A percentile compares a stretch with the other conserved stretches of the same genome.
Evolutionary conservation across 1,140 invertebrate species (phyloP).

Genomic region (Stenopsyche tienmushanensis): DNA sequence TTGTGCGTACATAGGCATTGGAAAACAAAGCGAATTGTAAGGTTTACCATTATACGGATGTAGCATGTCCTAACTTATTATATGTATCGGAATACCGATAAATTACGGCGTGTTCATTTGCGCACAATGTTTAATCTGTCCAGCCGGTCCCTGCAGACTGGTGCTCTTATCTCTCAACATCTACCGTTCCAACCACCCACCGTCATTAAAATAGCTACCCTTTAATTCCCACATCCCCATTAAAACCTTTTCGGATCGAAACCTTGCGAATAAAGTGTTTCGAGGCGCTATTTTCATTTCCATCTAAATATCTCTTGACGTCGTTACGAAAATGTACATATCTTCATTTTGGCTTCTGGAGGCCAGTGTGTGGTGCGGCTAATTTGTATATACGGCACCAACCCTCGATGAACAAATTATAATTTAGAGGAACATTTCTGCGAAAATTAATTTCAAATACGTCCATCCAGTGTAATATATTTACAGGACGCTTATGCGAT

Average conservation of each 20-base stretch:
- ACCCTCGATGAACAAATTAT: neutral
- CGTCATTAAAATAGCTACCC: constrained; percentile 25
- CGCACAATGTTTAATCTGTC: constrained; percentile 58
- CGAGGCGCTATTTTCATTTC: neutral
- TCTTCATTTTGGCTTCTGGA: too few species aligned
- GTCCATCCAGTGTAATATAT: too few species aligned
- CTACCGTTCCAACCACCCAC: constrained; percentile 14
- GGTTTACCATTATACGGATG: neutral
- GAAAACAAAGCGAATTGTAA: constrained; percentile 20
- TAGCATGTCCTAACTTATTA: constrained; percentile 50
- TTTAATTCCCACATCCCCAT: constrained; percentile 21
- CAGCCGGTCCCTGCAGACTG: constrained; percentile 35
- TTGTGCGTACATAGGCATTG: constrained; percentile 55
- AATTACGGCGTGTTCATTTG: constrained; percentile 58
- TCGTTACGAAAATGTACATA: neutral
- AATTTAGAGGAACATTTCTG: too few species aligned
- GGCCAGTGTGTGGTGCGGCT: neutral
- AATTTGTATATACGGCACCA: neutral
- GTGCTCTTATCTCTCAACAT: constrained; percentile 22
- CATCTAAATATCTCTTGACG: constrained; percentile 1
- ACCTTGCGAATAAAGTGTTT: constrained; percentile 19
- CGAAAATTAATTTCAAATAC: too few species aligned
- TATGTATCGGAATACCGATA: constrained; percentile 54
- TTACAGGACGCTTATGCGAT: too few species aligned
- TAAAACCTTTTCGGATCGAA: constrained; percentile 21